phyloP scores from a whole-genome alignment of 1,140 invertebrate species.

The Carcinoscorpius rotundicauda region DNA sequence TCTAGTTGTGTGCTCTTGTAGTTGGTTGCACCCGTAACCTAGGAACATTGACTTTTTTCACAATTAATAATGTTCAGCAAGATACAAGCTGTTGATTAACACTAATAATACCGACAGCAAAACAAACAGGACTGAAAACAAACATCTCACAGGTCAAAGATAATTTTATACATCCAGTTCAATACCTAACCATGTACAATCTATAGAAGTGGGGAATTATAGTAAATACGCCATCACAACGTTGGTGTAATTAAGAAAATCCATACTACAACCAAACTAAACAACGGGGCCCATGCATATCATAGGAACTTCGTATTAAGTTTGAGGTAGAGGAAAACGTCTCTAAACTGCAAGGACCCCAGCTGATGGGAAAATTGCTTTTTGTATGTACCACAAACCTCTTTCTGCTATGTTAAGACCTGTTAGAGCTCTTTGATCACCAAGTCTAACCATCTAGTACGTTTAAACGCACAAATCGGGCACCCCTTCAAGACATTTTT shows the following conservation, averaged over 20 bases:
- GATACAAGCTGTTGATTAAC: neutral
- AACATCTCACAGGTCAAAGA: neutral
- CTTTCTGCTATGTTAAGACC: neutral
- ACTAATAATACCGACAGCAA: neutral
- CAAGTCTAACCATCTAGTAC: neutral
- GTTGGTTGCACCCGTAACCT: no score
- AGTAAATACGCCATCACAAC: neutral
- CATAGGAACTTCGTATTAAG: constrained; percentile 2
- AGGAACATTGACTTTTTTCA: neutral
- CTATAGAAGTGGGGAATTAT: neutral
- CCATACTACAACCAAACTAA: neutral
- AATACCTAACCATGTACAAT: neutral
- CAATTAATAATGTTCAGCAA: neutral
- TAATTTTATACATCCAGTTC: neutral
- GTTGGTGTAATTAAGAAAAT: neutral
- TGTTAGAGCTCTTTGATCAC: neutral
- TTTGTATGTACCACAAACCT: no score
- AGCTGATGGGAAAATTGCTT: neutral
- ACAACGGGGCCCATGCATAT: constrained; percentile 1
- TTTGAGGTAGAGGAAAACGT: constrained; percentile 3
- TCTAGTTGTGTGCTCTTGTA: no score
- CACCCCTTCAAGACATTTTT: neutral
- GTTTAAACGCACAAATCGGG: neutral
- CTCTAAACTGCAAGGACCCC: constrained; percentile 1
- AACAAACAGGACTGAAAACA: neutral